Base-by-base conservation (phyloP, 1,140 invertebrate genomes). In the Pinna nobilis region DNA sequence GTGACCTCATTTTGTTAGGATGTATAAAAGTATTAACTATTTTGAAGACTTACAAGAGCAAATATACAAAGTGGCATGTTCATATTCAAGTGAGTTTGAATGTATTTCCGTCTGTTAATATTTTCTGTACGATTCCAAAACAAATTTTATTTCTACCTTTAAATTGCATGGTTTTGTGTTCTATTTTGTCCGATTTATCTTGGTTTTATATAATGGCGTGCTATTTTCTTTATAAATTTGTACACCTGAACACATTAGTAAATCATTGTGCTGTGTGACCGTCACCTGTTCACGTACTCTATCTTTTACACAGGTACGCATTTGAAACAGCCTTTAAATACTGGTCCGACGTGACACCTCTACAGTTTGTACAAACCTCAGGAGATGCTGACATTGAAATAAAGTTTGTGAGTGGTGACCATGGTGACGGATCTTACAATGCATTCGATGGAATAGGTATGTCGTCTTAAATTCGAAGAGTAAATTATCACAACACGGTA, bases 391-490 rank as follows among this genome's bases (percentile, higher is more conserved):
- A 81, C 47, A 73, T 82, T 51, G 60, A 74, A 13, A 74, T 83
- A 7, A 51, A 47, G 28, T 83, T 83, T 71, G 67, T 47, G 0
- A 28, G 32, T 2, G 59, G 60, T n/a, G 41, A 75, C 33, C 82
- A 84, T 61, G 77, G 77, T 7, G 82, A 84, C 55, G 74, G 69
- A 28, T 30, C 30, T 25, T 50, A 68, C 7, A 78, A 74, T 65
- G 55, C 76, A 23, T 84, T 84, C 51, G 82, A 84, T 57, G 82
- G 82, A 3, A 51, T 20, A 57, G 75, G 72, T 57, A 83, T 15
- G 35, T n/a, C 1, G n/a, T 47, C 1, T 3, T 9, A 9, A 30
- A 59, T 2, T 32, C 18, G n/a, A 44, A 44, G 9, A 44, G n/a
- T 11, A 9, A 44, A 44, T 11, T n/a, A 44, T 11, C 9, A 9